phyloP scores from a whole-genome alignment of 2,888 invertebrate species.

The Perithous albicinctus region DNA sequence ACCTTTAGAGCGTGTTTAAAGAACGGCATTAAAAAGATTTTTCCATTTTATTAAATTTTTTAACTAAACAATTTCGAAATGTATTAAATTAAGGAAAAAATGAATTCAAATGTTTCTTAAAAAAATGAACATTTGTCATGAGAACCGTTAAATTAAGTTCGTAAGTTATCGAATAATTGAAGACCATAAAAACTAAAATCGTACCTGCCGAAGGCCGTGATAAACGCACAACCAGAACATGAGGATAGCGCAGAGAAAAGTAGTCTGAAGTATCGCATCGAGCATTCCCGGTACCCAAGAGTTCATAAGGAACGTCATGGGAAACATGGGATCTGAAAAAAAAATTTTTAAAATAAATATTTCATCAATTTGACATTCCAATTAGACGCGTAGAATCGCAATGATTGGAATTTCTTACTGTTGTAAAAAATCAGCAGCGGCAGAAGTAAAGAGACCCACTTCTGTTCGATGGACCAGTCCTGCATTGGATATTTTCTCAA shows the following conservation, averaged over 20 bases:
- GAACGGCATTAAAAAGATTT: too few species aligned
- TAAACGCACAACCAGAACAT: slow-evolving; percentile 98
- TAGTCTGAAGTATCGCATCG: slow-evolving; percentile 95
- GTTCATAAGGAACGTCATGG: slow-evolving; percentile 94
- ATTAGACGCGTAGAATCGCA: background rate
- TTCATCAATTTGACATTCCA: background rate
- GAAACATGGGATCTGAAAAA: slow-evolving; percentile 95
- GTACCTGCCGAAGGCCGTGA: slow-evolving; percentile 96
- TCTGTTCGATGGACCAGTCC: slow-evolving; percentile 99
- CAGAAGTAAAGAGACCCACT: slow-evolving; percentile 96
- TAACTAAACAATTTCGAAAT: too few species aligned
- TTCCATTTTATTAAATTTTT: too few species aligned
- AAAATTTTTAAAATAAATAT: slow-evolving; percentile 37
- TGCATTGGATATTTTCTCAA: slow-evolving; percentile 94
- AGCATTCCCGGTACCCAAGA: slow-evolving; percentile 97
- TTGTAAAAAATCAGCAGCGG: slow-evolving; percentile 96
- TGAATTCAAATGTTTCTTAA: too few species aligned
- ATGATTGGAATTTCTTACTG: slow-evolving; percentile 88
- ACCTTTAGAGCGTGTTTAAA: too few species aligned
- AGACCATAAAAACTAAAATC: slow-evolving; percentile 50
- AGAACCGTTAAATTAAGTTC: too few species aligned
- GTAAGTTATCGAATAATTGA: background rate
- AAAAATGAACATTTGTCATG: too few species aligned
- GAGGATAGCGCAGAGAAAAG: slow-evolving; percentile 94
- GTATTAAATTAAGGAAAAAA: too few species aligned